Evolutionary conservation across 2,797 vertebrate species (phyloP).

Genomic region (Hirundo rustica): DNA sequence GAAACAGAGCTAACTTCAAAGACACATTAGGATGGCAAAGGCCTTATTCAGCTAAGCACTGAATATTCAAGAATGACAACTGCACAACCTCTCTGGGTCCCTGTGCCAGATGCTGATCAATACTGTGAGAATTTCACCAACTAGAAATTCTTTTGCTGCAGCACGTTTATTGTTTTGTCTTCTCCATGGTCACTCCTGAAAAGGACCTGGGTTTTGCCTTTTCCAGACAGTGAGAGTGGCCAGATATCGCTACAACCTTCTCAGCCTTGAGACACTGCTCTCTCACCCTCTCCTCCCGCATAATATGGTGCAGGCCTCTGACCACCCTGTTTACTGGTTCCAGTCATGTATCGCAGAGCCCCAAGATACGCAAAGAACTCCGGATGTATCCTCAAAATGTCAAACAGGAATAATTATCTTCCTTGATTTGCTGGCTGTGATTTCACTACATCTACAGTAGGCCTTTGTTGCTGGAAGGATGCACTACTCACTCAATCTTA

Average conservation of each 20-base stretch:
- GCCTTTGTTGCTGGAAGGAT: not conserved
- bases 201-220: not conserved
- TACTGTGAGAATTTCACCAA: not conserved
- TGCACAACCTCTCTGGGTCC: not conserved
- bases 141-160: not conserved
- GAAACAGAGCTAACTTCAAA: not conserved
- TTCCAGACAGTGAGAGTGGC: not conserved
- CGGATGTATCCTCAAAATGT: not conserved
- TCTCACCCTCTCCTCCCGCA: not conserved
- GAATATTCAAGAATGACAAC: accelerated
- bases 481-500: not conserved
- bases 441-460: not conserved
- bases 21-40: not conserved
- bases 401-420: not conserved
- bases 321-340: not conserved
- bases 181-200: not conserved
- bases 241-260: not conserved
- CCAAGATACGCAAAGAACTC: not conserved
- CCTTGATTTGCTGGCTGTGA: not conserved
- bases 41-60: not conserved
- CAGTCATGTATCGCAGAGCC: not conserved
- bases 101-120: not conserved
- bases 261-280: not conserved
- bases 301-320: not conserved
- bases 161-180: not conserved